Evolutionary conservation across 2,888 invertebrate species (phyloP), one percentile per base, ranked within the genome.

Genomic region (Hirtodrosophila confusa): DNA sequence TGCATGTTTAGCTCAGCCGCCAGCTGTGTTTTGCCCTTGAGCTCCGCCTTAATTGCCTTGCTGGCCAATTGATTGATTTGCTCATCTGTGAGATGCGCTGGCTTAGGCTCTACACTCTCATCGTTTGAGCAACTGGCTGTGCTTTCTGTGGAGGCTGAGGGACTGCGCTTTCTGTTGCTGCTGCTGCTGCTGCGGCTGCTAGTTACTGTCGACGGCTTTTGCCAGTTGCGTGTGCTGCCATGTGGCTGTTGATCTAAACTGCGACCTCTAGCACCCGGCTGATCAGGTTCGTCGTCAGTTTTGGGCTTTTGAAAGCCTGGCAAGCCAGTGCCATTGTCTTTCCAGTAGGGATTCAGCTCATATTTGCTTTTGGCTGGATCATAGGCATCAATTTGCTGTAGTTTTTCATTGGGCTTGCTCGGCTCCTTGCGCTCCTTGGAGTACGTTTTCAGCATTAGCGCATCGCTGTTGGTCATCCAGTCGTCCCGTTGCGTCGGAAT

Each of bases 281-380:
- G 45, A 9, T 63, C 54, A 1, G 80, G 72, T 17, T 80, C 82
- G 49, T 86, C 88, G 63, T 93, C 93, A 36, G 92, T 91, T 17
- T 84, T 71, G 7, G 92, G 91, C 66, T 88, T 91, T 61, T 86
- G 82, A 64, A 92, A 92, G 6, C 77, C 90, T 0, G 98, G 98
- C 62, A 98, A 89, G 2, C 98, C 98, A 53, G 93, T 94, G 0
- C 98, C 98, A 43, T 97, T 97, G 91, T 95, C 93, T 92, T 95
- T 97, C 97, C 98, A 98, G 88, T 97, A 96, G 0, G 97, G 98
- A 93, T 98, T 98, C 54, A 98, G 92, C 92, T 98, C 98, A 84
- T 95, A 93, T 1, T 91, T 91, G 89, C 95, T 95, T 69, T 94
- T 94, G 0, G 95, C 94, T 11, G 96, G 96, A 90, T 94, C 93